Evolutionary conservation across 1,140 invertebrate species (phyloP), one percentile per base, ranked within the genome.

Genomic region (Heliconius melpomene): DNA sequence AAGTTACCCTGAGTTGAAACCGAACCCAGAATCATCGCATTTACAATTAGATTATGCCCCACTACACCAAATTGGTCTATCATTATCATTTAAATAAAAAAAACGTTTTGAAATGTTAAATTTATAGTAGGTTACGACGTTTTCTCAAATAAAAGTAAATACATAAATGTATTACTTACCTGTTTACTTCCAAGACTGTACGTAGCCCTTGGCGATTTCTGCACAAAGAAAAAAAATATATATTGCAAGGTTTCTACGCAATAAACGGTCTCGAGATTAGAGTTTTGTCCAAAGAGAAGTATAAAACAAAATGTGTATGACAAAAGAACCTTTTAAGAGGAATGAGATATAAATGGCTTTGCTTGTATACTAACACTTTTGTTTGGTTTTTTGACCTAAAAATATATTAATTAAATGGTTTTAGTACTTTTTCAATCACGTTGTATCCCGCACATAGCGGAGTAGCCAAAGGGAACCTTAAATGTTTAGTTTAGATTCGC

Each of bases 231-330:
- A 66, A 66, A 66, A 13, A 29, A 29, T 23, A 29, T 66, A 26
- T 66, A 66, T 26, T 66, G 13, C 26, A 60, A 11, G 23, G 60
- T 16, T 29, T 66, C 11, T 66, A 66, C 60, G 60, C 60, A 66
- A 66, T 66, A 66, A 66, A 29, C 60, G 60, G 29, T 66, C 26
- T 29, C 13, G 60, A 66, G 60, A 66, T 66, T 66, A 66, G 60
- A 66, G 23, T 66, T 66, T 66, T 66, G 60, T 66, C 60, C 60
- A 66, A 66, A 66, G 23, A 66, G 60, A 29, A 66, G 6, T 66
- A 66, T 26, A 26, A 29, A 26, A 26, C 60, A 66, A 66, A 66
- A 66, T 66, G 60, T 29, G 60, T 66, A 16, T 66, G 60, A 66
- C 23, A 66, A 66, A 66, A 66, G 60, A 66, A 66, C 26, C 60